Percentiles rank a stretch among this genome's conserved stretches.
Conservation (phyloP, 2,797 vertebrate species). For the Cirrhinus mrigala region DNA sequence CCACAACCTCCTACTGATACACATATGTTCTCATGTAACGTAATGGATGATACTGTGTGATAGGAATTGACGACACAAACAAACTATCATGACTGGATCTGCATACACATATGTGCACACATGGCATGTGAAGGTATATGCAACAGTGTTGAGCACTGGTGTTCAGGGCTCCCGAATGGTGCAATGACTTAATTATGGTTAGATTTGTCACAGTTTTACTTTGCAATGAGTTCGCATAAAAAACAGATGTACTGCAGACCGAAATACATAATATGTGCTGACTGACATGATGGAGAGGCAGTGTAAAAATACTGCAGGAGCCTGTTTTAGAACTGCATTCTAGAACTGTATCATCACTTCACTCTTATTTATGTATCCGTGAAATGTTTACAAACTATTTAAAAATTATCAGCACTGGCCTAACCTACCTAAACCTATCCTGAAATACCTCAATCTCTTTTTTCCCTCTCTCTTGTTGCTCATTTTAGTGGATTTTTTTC, state of each 20-base stretch:
- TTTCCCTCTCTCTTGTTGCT: too few species aligned
- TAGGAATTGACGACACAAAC: constrained; percentile 28
- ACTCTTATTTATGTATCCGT: not conserved
- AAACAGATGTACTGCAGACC: not conserved
- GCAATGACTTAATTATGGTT: not conserved
- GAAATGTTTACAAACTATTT: not conserved
- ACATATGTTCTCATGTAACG: constrained; percentile 3
- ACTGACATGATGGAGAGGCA: not conserved
- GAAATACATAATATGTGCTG: not conserved
- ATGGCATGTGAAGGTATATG: not conserved
- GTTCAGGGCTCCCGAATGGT: too few species aligned
- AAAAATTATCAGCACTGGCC: not conserved
- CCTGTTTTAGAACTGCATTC: not conserved
- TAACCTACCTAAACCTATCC: not conserved
- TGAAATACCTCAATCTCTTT: not conserved
- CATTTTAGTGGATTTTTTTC: too few species aligned
- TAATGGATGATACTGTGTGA: constrained; percentile 17
- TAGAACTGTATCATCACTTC: not conserved
- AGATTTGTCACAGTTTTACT: not conserved
- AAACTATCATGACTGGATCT: not conserved
- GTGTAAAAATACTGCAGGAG: not conserved
- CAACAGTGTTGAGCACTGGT: not conserved
- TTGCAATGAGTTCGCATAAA: not conserved
- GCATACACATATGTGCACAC: not conserved
- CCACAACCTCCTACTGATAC: constrained; percentile 22